Percentiles rank a stretch among this genome's conserved stretches.
phyloP scores from a whole-genome alignment of 2,888 invertebrate genomes.

The Eudemis profundana region DNA sequence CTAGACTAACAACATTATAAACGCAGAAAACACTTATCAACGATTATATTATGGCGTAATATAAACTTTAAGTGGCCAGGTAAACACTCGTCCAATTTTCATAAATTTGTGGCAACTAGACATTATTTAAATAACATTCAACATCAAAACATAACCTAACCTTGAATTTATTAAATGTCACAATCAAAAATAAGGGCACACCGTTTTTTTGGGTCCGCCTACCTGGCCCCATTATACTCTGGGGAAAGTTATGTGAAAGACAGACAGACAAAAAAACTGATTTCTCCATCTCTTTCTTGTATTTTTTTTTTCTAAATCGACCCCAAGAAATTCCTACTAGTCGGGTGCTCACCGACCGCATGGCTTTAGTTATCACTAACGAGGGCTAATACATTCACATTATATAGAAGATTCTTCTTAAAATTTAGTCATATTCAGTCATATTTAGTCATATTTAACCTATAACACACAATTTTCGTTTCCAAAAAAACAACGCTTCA shows the following conservation, averaged over 20 bases:
- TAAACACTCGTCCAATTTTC: not conserved
- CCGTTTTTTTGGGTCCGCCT: slow-evolving; percentile 68
- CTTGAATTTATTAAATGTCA: slow-evolving; percentile 76
- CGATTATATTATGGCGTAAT: not conserved
- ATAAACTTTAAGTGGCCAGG: not conserved
- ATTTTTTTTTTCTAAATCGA: slow-evolving; percentile 59
- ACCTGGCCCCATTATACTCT: slow-evolving; percentile 75
- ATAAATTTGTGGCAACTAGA: not conserved
- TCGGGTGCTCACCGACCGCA: slow-evolving; percentile 16
- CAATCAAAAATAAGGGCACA: slow-evolving; percentile 69
- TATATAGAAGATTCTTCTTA: too few relatives aligned
- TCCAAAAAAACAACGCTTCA: too few relatives aligned
- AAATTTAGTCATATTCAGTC: too few relatives aligned
- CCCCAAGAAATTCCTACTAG: slow-evolving; percentile 72
- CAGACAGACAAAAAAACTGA: slow-evolving; percentile 69
- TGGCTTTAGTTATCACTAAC: not conserved
- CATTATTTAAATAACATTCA: not conserved
- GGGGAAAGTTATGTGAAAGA: slow-evolving; percentile 82
- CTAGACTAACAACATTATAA: not conserved
- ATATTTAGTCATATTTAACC: too few relatives aligned
- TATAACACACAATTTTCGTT: too few relatives aligned
- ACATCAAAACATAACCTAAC: slow-evolving; percentile 54
- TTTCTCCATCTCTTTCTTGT: slow-evolving; percentile 68
- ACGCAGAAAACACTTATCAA: not conserved
- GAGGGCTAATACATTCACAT: too few relatives aligned